A percentile compares a stretch with the other conserved stretches of the same genome.
Evolutionary conservation across 2,113 vertebrate genomes (phyloP).

Genomic region (Halcyon malimbica): DNA sequence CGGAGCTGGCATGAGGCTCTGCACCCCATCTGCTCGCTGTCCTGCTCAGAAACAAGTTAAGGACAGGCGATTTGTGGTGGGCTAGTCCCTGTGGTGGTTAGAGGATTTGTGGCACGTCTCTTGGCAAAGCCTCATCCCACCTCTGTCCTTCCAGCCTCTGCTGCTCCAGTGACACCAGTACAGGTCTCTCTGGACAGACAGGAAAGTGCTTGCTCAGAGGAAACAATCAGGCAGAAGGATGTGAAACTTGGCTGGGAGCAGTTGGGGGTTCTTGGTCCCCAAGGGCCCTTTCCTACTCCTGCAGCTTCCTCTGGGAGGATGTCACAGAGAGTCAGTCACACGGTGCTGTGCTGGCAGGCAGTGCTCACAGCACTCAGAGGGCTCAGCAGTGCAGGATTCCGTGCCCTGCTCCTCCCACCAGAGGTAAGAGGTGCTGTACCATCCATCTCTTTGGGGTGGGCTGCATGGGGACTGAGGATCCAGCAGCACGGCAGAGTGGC

Average conservation of each 20-base stretch:
- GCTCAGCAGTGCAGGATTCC: not conserved
- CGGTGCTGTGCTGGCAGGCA: not conserved
- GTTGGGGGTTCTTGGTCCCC: not conserved
- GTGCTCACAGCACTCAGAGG: not conserved
- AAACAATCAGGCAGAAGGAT: slow-evolving; percentile 53
- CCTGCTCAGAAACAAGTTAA: not conserved
- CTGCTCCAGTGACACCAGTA: not conserved
- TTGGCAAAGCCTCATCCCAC: not conserved
- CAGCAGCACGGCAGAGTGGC: not conserved
- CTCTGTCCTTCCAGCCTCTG: not conserved
- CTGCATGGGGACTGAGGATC: not conserved
- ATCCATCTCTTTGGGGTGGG: not conserved
- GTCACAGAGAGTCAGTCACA: not conserved
- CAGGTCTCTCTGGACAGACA: not conserved
- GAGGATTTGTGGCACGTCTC: not conserved
- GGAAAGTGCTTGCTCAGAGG: slow-evolving; percentile 22
- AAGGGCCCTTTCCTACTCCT: not conserved
- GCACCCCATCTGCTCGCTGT: accelerated
- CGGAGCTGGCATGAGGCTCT: not conserved
- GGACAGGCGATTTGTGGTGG: accelerated
- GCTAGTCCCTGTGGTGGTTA: accelerated
- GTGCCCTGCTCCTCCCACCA: not conserved
- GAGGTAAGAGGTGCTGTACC: slow-evolving; percentile 27
- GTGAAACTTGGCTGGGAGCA: not conserved
- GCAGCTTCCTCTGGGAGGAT: not conserved